These are phyloP conservation scores for Byasa hedistus DNA, from an alignment of 2,888 invertebrate species.

Conservation along the genomic window DNA sequence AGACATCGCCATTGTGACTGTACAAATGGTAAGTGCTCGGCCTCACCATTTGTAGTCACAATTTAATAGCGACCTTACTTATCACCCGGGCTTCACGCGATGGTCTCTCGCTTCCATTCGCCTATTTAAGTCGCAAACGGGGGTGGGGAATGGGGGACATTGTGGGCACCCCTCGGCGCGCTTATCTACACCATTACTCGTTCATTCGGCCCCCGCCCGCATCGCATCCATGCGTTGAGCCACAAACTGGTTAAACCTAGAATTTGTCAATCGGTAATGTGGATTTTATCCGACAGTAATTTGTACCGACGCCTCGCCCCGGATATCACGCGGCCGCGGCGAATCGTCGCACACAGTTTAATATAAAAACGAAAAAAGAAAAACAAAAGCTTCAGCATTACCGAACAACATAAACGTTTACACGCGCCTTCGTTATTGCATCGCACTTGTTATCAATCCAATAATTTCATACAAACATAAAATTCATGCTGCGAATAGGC, in stretches of 20 bases:
- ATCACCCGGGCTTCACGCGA: conserved; percentile 36
- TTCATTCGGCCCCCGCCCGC: conserved; percentile 45
- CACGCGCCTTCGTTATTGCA: no score
- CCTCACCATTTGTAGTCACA: conserved; percentile 49
- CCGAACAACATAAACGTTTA: no score
- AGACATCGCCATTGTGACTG: no score
- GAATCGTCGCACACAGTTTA: conserved; percentile 17
- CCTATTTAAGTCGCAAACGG: conserved; percentile 21
- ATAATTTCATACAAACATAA: no score
- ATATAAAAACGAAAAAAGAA: conserved; percentile 15
- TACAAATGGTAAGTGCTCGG: conserved; percentile 33
- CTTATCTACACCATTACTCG: conserved; percentile 48
- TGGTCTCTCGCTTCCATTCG: conserved; percentile 37
- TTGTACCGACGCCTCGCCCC: conserved; percentile 34
- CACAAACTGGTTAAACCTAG: conserved; percentile 43
- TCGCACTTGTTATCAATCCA: no score
- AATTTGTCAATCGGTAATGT: conserved; percentile 48
- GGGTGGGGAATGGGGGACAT: conserved; percentile 10
- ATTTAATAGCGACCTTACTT: conserved; percentile 46
- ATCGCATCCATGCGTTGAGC: conserved; percentile 41
- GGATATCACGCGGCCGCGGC: conserved; percentile 29
- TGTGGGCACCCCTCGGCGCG: conserved; percentile 33
- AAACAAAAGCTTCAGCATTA: neutral
- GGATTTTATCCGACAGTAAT: conserved; percentile 41
- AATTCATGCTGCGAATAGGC: no score